A percentile compares a stretch with the other conserved stretches of the same genome.
Conservation (phyloP, 2,797 vertebrate genomes). For the Tokudaia muenninki region DNA sequence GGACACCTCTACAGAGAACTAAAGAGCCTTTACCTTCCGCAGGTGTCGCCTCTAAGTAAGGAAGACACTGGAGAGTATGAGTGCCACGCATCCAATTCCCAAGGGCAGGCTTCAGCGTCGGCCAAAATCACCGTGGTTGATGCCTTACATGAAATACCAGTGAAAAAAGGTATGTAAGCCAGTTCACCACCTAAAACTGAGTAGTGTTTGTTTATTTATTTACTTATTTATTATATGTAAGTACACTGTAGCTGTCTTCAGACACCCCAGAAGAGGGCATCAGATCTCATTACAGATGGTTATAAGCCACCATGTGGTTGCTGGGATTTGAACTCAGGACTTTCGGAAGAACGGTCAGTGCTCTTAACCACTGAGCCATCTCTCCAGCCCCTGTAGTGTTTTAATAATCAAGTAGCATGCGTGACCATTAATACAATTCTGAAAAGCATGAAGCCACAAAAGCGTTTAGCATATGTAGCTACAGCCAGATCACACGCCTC, state of each 20-base stretch:
- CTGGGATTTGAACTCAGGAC: too few species aligned
- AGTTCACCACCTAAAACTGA: background rate
- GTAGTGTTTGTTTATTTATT: too few species aligned
- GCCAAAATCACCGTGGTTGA: slow-evolving; percentile 93
- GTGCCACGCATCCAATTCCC: slow-evolving; percentile 93
- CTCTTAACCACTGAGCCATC: too few species aligned
- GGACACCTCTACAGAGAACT: background rate
- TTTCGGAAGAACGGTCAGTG: too few species aligned
- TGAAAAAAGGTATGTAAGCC: slow-evolving; percentile 89
- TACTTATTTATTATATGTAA: too few species aligned
- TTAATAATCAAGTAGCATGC: background rate
- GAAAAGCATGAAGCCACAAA: background rate
- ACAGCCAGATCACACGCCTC: background rate
- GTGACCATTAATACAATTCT: slow-evolving; percentile 2
- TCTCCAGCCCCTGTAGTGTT: background rate
- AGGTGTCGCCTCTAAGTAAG: slow-evolving; percentile 95
- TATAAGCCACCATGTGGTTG: too few species aligned
- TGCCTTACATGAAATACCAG: slow-evolving; percentile 89
- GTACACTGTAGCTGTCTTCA: too few species aligned
- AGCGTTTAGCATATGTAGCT: background rate
- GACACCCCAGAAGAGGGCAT: too few species aligned
- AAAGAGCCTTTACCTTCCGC: slow-evolving; percentile 41
- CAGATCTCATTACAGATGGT: too few species aligned
- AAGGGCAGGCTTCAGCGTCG: slow-evolving; percentile 92
- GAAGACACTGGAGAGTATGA: slow-evolving; percentile 93